These are phyloP conservation scores for Chiroxiphia lanceolata DNA, from an alignment of 2,797 vertebrate species.

Conservation along the genomic window DNA sequence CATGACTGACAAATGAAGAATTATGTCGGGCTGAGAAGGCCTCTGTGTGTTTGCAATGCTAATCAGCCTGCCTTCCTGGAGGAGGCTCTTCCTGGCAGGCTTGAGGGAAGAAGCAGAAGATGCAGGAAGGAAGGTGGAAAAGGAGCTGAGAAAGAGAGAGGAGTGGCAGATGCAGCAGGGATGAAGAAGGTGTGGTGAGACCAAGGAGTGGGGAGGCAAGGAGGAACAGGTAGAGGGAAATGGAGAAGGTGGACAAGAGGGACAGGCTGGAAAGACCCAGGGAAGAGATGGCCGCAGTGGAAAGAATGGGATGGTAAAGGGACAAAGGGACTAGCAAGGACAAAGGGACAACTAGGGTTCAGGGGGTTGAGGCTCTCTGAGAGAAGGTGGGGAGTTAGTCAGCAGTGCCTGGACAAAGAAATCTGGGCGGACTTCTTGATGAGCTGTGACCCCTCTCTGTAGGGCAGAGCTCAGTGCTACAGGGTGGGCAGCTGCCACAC, in stretches of 20 bases:
- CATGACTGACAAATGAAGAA: slow-evolving; percentile 61
- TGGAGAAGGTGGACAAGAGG: background rate
- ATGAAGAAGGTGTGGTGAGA: background rate
- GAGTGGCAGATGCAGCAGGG: background rate
- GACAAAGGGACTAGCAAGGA: background rate
- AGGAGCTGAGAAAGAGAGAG: background rate
- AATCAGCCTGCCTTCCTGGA: slow-evolving; percentile 18
- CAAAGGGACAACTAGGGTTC: background rate
- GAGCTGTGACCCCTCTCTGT: background rate
- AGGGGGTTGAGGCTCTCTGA: background rate
- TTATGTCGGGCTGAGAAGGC: slow-evolving; percentile 34
- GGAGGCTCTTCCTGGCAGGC: slow-evolving; percentile 14
- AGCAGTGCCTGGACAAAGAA: background rate
- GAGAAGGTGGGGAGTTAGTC: background rate
- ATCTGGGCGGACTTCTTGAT: background rate
- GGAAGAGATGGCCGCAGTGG: background rate
- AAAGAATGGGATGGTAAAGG: background rate
- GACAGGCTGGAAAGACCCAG: background rate
- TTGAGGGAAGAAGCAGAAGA: background rate
- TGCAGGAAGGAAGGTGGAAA: background rate
- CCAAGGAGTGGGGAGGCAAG: background rate
- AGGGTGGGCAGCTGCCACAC: background rate
- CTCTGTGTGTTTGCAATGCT: slow-evolving; percentile 52
- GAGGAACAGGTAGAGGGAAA: background rate
- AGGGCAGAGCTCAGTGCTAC: background rate